Conservation (phyloP, 2,797 vertebrate species). For the Sparus aurata region DNA sequence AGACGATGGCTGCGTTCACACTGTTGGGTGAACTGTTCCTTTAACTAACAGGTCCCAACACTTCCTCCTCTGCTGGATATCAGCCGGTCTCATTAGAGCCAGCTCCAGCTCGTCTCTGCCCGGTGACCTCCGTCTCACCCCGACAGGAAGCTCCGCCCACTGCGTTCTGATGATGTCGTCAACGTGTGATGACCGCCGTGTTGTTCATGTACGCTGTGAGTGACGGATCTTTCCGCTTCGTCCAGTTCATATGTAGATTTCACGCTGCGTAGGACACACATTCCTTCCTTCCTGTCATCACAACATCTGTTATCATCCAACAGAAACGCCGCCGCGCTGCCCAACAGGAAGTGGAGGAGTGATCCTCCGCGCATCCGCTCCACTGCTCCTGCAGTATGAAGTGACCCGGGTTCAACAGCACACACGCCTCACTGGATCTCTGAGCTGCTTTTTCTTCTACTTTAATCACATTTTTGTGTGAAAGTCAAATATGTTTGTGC, state of each 20-base stretch:
- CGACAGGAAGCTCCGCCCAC: neutral
- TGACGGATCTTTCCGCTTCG: conserved; percentile 5
- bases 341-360: conserved; percentile 6
- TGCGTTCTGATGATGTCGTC: neutral
- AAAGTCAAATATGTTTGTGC: no score
- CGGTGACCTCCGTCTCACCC: neutral
- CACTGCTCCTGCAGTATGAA: neutral
- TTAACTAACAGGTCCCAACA: no score
- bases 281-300: conserved; percentile 24
- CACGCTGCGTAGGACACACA: neutral
- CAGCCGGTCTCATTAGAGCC: no score
- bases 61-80: no score
- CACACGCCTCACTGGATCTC: neutral
- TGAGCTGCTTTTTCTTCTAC: no score
- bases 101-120: no score
- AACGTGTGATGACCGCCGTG: neutral
- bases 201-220: neutral
- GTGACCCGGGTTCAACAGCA: neutral
- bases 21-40: no score
- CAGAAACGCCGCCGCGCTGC: neutral
- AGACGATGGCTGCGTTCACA: no score
- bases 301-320: accelerated
- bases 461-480: no score
- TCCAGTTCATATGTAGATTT: neutral
- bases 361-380: neutral